phyloP scores from a whole-genome alignment of 1,140 invertebrate genomes.

The Saccostrea cuccullata region DNA sequence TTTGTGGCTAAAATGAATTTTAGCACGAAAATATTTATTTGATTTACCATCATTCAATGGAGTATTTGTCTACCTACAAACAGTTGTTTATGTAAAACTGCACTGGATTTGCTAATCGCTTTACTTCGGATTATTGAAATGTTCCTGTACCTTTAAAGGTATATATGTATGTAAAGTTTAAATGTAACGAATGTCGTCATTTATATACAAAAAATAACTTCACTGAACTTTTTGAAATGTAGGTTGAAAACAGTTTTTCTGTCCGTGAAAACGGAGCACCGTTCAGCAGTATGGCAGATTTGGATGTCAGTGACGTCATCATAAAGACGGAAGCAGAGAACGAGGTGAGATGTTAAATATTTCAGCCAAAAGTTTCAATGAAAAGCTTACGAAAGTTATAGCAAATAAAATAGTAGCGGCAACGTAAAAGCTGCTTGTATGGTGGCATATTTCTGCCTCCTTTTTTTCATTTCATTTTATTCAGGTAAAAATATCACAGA shows the following conservation, averaged over 20 bases:
- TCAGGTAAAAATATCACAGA: too few relatives aligned
- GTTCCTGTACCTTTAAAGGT: background rate
- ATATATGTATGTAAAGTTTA: background rate
- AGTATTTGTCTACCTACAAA: background rate
- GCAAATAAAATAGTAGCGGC: background rate
- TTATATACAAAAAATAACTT: background rate
- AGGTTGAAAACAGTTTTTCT: background rate
- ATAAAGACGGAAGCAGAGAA: background rate
- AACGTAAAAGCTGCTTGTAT: too few relatives aligned
- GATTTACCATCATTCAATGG: background rate
- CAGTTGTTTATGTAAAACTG: background rate
- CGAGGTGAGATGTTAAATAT: background rate
- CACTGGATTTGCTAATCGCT: constrained; percentile 1
- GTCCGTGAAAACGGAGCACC: constrained; percentile 4
- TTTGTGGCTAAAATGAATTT: too few relatives aligned
- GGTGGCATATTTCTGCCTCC: too few relatives aligned
- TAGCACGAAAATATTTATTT: too few relatives aligned
- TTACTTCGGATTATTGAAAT: background rate
- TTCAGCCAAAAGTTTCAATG: background rate
- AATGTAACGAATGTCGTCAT: background rate
- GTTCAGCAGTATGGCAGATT: background rate
- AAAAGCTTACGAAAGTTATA: background rate
- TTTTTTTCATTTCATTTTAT: too few relatives aligned
- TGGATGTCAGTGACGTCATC: background rate
- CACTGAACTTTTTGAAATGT: background rate